phyloP scores from a whole-genome alignment of 1,140 invertebrate species.

The Chionoecetes opilio region DNA sequence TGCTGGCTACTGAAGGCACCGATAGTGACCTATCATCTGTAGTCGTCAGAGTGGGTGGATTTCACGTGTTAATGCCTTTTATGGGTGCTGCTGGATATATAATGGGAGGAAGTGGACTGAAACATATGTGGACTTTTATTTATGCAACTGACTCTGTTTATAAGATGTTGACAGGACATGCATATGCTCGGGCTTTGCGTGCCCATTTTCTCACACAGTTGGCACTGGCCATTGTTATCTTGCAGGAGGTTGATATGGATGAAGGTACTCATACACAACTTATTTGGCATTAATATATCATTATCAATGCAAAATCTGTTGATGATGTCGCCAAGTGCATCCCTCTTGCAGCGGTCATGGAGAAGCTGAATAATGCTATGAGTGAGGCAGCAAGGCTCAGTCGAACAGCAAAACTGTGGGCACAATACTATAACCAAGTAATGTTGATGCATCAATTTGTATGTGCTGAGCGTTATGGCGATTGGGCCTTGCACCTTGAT shows the following conservation, averaged over 20 bases:
- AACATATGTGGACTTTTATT: background rate
- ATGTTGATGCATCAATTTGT: no score
- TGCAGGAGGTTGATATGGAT: background rate
- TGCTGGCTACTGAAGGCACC: slow-evolving; percentile 1
- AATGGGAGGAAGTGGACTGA: slow-evolving; percentile 9
- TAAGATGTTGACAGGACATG: background rate
- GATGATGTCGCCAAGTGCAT: background rate
- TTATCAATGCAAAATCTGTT: background rate
- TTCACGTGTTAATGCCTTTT: slow-evolving; percentile 34
- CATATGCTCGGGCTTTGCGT: background rate
- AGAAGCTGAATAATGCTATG: no score
- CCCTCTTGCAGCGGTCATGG: no score
- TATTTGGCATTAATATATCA: background rate
- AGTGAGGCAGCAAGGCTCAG: no score
- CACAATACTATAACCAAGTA: no score
- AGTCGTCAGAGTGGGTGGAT: slow-evolving; percentile 5
- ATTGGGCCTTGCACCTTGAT: no score
- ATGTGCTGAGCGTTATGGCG: no score
- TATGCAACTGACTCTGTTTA: background rate
- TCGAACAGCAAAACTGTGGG: no score
- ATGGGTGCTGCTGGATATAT: slow-evolving; percentile 31
- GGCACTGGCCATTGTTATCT: background rate
- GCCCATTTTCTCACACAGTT: slow-evolving; percentile 29
- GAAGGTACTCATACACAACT: background rate
- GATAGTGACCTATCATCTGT: background rate